Percentiles rank a stretch among this genome's conserved stretches.
Conservation (phyloP, 2,797 vertebrate genomes). For the Picus viridis region DNA sequence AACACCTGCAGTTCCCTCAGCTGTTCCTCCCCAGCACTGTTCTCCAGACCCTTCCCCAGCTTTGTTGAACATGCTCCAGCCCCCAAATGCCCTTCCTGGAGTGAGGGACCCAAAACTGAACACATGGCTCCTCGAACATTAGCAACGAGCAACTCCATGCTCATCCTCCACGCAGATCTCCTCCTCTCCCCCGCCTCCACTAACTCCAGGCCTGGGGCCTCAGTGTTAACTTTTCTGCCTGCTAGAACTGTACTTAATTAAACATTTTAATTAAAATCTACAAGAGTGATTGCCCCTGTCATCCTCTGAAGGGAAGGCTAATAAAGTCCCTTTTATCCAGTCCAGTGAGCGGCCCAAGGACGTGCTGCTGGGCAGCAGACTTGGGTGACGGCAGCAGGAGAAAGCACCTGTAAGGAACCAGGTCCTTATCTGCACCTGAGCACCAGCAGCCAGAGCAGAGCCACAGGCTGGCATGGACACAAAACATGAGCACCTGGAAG, state of each 20-base stretch:
- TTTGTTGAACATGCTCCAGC: too few relatives aligned
- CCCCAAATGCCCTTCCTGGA: too few relatives aligned
- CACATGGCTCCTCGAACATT: accelerated
- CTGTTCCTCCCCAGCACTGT: too few relatives aligned
- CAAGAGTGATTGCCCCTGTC: conserved; percentile 75
- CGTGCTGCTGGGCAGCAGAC: background rate
- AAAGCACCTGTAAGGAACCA: accelerated
- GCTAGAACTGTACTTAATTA: conserved; percentile 75
- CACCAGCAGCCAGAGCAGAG: background rate
- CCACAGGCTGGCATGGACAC: background rate
- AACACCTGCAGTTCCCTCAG: too few relatives aligned
- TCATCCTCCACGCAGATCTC: background rate
- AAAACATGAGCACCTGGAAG: background rate
- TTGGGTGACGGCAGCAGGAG: background rate
- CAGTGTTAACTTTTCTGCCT: conserved; percentile 59
- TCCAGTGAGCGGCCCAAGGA: conserved; percentile 1
- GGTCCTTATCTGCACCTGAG: background rate
- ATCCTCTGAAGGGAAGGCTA: conserved; percentile 66
- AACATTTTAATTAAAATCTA: conserved; percentile 81
- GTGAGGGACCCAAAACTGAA: too few relatives aligned
- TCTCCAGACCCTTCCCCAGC: too few relatives aligned
- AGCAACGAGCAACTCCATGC: background rate
- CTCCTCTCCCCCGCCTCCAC: background rate
- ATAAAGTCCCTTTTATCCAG: conserved; percentile 62
- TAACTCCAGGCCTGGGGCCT: conserved; percentile 1